phyloP scores from a whole-genome alignment of 2,797 vertebrate genomes.

The Gymnothorax javanicus region DNA sequence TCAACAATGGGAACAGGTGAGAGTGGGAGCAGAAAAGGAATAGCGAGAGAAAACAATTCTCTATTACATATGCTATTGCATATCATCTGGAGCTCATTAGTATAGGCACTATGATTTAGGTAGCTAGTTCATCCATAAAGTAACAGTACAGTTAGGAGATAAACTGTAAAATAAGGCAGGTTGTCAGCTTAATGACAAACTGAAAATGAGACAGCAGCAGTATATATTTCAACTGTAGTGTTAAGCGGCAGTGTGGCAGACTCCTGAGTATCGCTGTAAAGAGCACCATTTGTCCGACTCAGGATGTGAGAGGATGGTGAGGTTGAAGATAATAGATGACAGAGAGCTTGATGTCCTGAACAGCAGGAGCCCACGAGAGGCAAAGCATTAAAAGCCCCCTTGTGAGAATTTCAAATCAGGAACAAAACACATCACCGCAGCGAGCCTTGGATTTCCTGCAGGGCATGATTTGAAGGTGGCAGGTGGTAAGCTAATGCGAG shows the following conservation, averaged over 20 bases:
- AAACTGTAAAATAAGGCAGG: not conserved
- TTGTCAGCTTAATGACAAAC: not conserved
- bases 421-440: not conserved
- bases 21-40: no score
- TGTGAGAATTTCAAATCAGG: not conserved
- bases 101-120: no score
- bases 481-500: not conserved
- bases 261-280: not conserved
- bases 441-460: not conserved
- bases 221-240: not conserved
- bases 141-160: not conserved
- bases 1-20: no score
- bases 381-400: not conserved
- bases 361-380: not conserved
- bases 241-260: not conserved
- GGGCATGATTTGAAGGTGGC: not conserved
- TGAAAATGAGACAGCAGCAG: not conserved
- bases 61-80: no score
- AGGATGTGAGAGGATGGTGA: not conserved
- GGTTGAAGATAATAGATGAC: not conserved
- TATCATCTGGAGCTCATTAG: no score
- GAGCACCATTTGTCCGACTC: not conserved
- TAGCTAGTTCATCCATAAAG: not conserved
- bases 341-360: not conserved
- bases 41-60: no score